Conservation (phyloP, 2,113 vertebrate species). For the Sitta europaea region DNA sequence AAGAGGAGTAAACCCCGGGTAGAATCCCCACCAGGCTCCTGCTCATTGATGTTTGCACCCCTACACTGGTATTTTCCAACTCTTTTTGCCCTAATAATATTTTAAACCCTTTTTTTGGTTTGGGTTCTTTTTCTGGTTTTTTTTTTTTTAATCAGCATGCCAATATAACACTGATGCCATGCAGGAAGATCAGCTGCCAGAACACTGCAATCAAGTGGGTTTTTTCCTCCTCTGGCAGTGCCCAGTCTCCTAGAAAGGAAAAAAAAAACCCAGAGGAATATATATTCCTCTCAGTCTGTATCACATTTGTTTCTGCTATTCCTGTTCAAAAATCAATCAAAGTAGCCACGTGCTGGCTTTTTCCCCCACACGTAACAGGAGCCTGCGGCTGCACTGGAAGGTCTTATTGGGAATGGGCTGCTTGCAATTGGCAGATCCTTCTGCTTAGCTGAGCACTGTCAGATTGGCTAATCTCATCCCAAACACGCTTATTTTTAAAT, state of each 20-base stretch:
- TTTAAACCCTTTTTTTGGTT: not conserved
- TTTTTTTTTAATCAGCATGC: not conserved
- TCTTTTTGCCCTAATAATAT: not conserved
- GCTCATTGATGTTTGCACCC: not conserved
- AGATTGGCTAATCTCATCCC: constrained; percentile 35
- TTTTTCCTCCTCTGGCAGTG: not conserved
- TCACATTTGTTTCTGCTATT: not conserved
- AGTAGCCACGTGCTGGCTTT: not conserved
- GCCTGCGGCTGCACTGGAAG: not conserved
- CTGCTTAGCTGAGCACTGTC: constrained; percentile 39
- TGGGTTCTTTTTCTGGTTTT: too few relatives aligned
- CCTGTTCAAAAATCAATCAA: constrained; percentile 13
- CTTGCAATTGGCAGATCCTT: constrained; percentile 7
- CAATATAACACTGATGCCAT: not conserved
- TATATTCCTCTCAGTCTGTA: not conserved
- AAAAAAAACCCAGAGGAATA: not conserved
- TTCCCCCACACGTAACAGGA: not conserved
- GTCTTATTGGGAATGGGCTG: not conserved
- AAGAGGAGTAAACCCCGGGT: not conserved
- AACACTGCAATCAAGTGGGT: not conserved
- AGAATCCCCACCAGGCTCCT: constrained; percentile 2
- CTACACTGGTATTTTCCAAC: not conserved
- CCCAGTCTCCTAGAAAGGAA: not conserved
- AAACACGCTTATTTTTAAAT: constrained; percentile 56
- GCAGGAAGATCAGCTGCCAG: not conserved